These are phyloP conservation scores for Drosophila hamatofila DNA, from an alignment of 2,888 invertebrate genomes.

Conservation along the genomic window DNA sequence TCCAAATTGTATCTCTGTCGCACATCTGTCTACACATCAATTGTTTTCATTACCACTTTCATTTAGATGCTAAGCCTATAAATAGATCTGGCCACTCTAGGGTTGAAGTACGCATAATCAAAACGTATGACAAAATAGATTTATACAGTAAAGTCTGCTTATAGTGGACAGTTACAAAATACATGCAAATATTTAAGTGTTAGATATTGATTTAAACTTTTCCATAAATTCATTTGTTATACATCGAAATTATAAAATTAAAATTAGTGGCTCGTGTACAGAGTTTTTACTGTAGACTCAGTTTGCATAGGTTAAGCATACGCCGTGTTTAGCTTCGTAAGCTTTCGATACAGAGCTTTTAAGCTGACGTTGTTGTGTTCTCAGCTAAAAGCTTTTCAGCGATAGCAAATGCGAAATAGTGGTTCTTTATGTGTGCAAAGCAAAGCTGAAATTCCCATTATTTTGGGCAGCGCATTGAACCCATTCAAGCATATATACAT, in stretches of 20 bases:
- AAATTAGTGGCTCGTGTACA: not conserved
- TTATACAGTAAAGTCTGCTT: not conserved
- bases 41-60: constrained; percentile 81
- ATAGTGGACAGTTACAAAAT: not conserved
- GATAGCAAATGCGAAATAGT: constrained; percentile 7
- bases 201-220: not conserved
- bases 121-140: constrained; percentile 40
- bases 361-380: constrained; percentile 19
- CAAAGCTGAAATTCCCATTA: constrained; percentile 12
- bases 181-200: too few relatives aligned
- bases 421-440: constrained; percentile 1
- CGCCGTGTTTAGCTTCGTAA: constrained; percentile 2
- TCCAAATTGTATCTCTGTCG: constrained; percentile 1
- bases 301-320: constrained; percentile 38
- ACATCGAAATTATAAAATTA: not conserved
- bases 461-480: constrained; percentile 38
- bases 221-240: not conserved
- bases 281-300: constrained; percentile 10
- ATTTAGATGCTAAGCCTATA: constrained; percentile 64
- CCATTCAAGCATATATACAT: not conserved
- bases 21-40: constrained; percentile 39
- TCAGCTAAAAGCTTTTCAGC: constrained; percentile 23
- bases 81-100: constrained; percentile 56
- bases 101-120: constrained; percentile 68
- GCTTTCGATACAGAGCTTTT: constrained; percentile 32